These are phyloP conservation scores for Strix uralensis DNA, from an alignment of 2,113 vertebrate species.

Conservation along the genomic window DNA sequence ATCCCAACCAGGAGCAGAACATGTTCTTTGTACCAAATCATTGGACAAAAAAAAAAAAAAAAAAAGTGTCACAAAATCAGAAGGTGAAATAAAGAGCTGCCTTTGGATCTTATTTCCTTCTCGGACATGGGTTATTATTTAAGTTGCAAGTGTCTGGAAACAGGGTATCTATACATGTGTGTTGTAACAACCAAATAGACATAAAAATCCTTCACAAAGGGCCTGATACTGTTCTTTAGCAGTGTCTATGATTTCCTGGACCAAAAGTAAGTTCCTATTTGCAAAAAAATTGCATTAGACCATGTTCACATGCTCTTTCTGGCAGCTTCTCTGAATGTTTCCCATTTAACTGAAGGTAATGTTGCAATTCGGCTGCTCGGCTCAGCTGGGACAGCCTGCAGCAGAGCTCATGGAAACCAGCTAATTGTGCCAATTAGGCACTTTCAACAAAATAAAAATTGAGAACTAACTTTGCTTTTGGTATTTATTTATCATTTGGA, in stretches of 20 bases:
- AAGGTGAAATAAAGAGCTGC: background rate
- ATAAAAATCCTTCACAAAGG: background rate
- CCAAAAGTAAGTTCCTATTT: background rate
- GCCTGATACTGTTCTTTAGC: fast-evolving
- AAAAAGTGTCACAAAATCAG: background rate
- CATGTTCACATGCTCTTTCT: background rate
- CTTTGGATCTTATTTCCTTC: background rate
- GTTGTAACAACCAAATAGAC: background rate
- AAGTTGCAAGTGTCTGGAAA: background rate
- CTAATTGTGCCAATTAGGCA: background rate
- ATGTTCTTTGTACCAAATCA: background rate
- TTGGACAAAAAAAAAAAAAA: background rate
- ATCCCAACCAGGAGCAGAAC: background rate
- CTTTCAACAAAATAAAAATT: background rate
- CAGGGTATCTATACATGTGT: fast-evolving
- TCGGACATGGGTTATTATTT: background rate
- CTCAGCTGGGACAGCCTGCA: background rate
- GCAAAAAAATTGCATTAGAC: background rate
- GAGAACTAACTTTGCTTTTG: background rate
- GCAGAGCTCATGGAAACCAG: background rate
- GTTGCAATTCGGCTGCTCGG: background rate
- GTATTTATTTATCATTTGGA: background rate
- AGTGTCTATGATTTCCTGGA: background rate
- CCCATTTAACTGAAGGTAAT: background rate
- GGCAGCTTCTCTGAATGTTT: background rate